These are phyloP conservation scores for Murina feae DNA, from an alignment of 2,113 vertebrate species.

Conservation along the genomic window DNA sequence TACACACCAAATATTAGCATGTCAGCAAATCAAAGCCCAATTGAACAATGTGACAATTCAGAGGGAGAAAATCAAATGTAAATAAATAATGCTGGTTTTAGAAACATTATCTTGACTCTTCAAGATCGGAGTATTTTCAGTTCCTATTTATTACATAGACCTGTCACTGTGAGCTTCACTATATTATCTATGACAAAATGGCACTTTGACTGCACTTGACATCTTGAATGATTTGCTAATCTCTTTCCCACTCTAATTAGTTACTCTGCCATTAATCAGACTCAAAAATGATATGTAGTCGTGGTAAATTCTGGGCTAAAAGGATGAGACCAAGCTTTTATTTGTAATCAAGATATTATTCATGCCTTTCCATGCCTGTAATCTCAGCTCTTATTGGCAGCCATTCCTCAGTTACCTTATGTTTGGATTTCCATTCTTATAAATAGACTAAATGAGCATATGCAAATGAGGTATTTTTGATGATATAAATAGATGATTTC, in stretches of 20 bases:
- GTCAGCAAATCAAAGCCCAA: conserved; percentile 26
- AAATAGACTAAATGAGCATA: conserved; percentile 42
- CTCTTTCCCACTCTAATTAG: conserved; percentile 71
- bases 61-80: background rate
- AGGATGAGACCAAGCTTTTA: conserved; percentile 5
- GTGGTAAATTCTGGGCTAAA: conserved; percentile 44
- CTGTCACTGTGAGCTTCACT: background rate
- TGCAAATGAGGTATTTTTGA: conserved; percentile 16
- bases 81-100: background rate
- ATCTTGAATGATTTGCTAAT: conserved; percentile 66
- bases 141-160: conserved; percentile 21
- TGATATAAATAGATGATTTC: background rate
- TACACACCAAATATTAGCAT: background rate
- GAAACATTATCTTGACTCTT: background rate
- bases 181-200: conserved; percentile 62
- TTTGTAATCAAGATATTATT: conserved; percentile 61
- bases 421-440: conserved; percentile 48
- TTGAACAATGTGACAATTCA: background rate
- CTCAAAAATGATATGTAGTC: conserved; percentile 42
- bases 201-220: conserved; percentile 47
- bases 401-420: conserved; percentile 12
- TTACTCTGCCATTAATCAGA: conserved; percentile 73
- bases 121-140: background rate
- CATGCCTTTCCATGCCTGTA: conserved; percentile 44
- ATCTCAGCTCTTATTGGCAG: background rate